Evolutionary conservation across 2,888 invertebrate species (phyloP).

Genomic region (Drosophila trichaetosa): DNA sequence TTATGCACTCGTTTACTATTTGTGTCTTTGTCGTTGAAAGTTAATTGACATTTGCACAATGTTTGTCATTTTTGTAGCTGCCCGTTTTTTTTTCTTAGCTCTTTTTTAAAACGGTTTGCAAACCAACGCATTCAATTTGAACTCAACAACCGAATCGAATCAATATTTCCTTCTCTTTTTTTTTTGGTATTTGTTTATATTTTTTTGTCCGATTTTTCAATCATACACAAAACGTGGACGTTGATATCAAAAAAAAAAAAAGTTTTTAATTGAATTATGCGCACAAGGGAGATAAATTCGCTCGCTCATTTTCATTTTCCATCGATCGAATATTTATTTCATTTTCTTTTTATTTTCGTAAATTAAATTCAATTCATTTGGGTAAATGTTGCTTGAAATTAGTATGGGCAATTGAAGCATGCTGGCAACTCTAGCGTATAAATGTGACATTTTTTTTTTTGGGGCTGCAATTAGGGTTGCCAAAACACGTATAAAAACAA

Average conservation of each 20-base stretch:
- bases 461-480: conserved; percentile 38
- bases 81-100: neutral
- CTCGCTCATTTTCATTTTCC: conserved; percentile 19
- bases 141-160: conserved; percentile 2
- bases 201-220: conserved; percentile 44
- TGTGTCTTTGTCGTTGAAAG: conserved; percentile 53
- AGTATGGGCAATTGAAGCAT: conserved; percentile 35
- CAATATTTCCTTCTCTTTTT: neutral
- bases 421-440: conserved; percentile 15
- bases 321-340: conserved; percentile 33
- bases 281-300: conserved; percentile 42
- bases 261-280: conserved; percentile 68
- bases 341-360: conserved; percentile 47
- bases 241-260: conserved; percentile 4
- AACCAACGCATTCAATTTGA: conserved; percentile 2
- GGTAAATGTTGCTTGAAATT: conserved; percentile 49
- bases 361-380: conserved; percentile 47
- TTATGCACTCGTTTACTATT: conserved; percentile 35
- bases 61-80: conserved; percentile 49
- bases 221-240: conserved; percentile 41
- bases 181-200: conserved; percentile 6
- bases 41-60: conserved; percentile 73
- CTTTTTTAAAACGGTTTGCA: conserved; percentile 1
- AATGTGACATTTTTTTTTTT: conserved; percentile 37
- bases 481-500: conserved; percentile 33